Conservation (phyloP, 2,888 invertebrate genomes). For the Helleia helle region DNA sequence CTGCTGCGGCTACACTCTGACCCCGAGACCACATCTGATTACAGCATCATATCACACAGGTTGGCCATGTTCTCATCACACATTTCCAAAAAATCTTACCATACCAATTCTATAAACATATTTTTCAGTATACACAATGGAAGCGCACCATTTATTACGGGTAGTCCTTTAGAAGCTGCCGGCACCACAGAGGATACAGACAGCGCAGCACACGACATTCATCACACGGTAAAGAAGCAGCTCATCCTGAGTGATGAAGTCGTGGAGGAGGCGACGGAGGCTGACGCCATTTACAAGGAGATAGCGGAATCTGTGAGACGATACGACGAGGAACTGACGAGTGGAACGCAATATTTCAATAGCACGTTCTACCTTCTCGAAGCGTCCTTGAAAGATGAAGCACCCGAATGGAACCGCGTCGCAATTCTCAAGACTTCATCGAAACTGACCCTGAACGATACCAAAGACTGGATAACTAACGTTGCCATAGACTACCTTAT, state of each 20-base stretch:
- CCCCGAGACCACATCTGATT: neutral
- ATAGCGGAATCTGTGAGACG: slow-evolving; percentile 18
- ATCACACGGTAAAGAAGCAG: slow-evolving; percentile 4
- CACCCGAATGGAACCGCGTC: neutral
- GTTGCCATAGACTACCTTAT: slow-evolving; percentile 7
- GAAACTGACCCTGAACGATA: neutral
- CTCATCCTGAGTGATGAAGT: slow-evolving; percentile 21
- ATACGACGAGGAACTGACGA: slow-evolving; percentile 11
- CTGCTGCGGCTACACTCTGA: slow-evolving; percentile 1
- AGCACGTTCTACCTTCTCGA: slow-evolving; percentile 7
- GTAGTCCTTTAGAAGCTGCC: too few relatives aligned
- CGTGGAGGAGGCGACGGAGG: neutral
- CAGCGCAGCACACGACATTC: neutral
- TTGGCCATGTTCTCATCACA: neutral
- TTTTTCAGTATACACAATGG: neutral
- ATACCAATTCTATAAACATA: neutral
- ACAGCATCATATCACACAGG: slow-evolving; percentile 1
- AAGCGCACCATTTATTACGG: too few relatives aligned
- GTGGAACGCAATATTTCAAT: slow-evolving; percentile 16
- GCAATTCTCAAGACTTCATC: slow-evolving; percentile 6
- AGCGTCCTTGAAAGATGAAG: neutral
- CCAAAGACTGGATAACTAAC: slow-evolving; percentile 10
- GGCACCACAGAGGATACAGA: neutral
- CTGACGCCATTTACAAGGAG: slow-evolving; percentile 19
- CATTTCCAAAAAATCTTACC: neutral